phyloP scores from a whole-genome alignment of 1,140 invertebrate genomes.

The Hestina assimilis region DNA sequence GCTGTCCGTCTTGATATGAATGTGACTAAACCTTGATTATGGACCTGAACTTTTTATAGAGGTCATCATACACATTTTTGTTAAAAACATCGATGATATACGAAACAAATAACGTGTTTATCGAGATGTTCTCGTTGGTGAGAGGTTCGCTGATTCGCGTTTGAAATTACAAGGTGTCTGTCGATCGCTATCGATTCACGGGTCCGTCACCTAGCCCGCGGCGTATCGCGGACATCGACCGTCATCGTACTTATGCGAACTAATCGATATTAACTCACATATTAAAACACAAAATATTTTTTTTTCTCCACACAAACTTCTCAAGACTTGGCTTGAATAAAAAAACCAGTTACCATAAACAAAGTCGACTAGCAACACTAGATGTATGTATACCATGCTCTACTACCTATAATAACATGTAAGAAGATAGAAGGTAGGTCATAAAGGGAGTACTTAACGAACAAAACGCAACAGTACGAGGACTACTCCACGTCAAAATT shows the following conservation, averaged over 20 bases:
- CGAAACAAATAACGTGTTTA: constrained; percentile 21
- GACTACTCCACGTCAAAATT: no score
- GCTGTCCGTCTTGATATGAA: constrained; percentile 71
- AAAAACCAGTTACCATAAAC: no score
- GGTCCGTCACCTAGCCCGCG: constrained; percentile 52
- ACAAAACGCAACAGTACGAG: no score
- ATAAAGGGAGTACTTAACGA: no score
- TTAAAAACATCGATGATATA: constrained; percentile 20
- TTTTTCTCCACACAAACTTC: neutral
- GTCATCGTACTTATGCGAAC: constrained; percentile 53
- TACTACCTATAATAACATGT: no score
- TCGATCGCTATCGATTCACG: constrained; percentile 53
- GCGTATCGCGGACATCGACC: constrained; percentile 45
- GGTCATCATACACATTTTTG: constrained; percentile 54
- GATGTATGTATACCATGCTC: no score
- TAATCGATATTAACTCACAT: constrained; percentile 39
- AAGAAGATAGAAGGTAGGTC: no score
- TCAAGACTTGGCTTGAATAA: no score
- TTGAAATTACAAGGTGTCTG: constrained; percentile 61
- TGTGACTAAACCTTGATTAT: constrained; percentile 77
- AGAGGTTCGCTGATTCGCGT: constrained; percentile 28
- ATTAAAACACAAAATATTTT: constrained; percentile 4
- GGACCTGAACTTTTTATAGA: constrained; percentile 66
- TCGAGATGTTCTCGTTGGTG: constrained; percentile 23
- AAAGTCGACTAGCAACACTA: no score